Evolutionary conservation across 1,140 invertebrate genomes (phyloP).

Genomic region (Battus philenor): DNA sequence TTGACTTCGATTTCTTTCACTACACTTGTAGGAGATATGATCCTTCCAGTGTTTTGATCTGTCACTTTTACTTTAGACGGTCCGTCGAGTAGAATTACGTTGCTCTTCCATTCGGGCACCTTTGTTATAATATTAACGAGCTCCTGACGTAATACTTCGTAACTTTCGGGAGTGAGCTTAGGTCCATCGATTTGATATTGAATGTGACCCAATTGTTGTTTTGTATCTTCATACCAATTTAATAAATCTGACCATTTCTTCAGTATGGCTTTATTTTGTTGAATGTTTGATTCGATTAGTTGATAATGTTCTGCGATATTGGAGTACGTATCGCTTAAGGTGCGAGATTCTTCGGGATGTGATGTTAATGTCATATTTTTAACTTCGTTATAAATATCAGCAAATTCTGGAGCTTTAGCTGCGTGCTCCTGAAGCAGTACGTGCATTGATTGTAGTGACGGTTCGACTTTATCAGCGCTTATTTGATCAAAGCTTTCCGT

Average conservation of each 20-base stretch:
- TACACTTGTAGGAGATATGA: slow-evolving; percentile 81
- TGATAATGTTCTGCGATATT: slow-evolving; percentile 86
- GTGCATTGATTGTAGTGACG: slow-evolving; percentile 86
- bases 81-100: slow-evolving; percentile 82
- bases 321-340: slow-evolving; percentile 85
- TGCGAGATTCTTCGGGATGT: slow-evolving; percentile 82
- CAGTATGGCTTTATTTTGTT: slow-evolving; percentile 83
- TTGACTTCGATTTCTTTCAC: slow-evolving; percentile 84
- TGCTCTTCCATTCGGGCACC: slow-evolving; percentile 82
- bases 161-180: slow-evolving; percentile 80
- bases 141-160: slow-evolving; percentile 81
- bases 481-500: slow-evolving; percentile 88
- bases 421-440: slow-evolving; percentile 87
- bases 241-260: slow-evolving; percentile 90
- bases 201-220: slow-evolving; percentile 86
- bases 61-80: slow-evolving; percentile 80
- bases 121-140: slow-evolving; percentile 80
- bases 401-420: slow-evolving; percentile 85
- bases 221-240: slow-evolving; percentile 88
- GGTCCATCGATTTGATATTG: slow-evolving; percentile 87
- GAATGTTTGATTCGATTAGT: slow-evolving; percentile 84
- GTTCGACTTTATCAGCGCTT: slow-evolving; percentile 86
- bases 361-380: slow-evolving; percentile 84
- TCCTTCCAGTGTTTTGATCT: slow-evolving; percentile 81
- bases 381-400: slow-evolving; percentile 87